Base-by-base conservation (phyloP, 2,888 invertebrate genomes). In the Panzeria rudis region DNA sequence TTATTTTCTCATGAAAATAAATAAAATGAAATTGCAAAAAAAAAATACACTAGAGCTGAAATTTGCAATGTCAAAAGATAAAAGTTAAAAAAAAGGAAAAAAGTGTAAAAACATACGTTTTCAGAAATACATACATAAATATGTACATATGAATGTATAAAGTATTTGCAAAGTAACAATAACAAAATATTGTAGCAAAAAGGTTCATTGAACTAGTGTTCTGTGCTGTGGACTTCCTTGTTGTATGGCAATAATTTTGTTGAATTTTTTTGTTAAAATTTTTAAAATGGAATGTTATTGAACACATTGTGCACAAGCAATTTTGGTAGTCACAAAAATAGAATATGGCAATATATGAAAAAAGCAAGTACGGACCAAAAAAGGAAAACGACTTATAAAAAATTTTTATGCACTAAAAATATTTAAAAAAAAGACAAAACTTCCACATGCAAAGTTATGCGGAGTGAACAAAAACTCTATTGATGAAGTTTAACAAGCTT, bases 121-220 rank as follows among this genome's bases (percentile, higher is more conserved):
- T 3, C 4, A 15, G 1, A 15, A 38, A 3, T 15, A n/a, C 44
- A 44, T 4, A 44, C 44, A 44, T 15, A 44, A 15, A 44, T 15
- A n/a, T 6, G 6, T 5, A 44, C 13, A 15, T 13, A 38, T 25
- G 2, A 15, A 62, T 7, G n/a, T 20, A n/a, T 13, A 32, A 15
- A 66, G 29, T 7, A 59, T 41, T 72, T 44, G n/a, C 29, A 25
- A 38, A 23, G 35, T 25, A 80, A 38, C n/a, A 6, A 35, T 20
- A 61, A 73, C 54, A 68, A 23, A 71, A 54, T n/a, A n/a, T 6
- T 11, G 4, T 32, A 35, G 5, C 1, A 29, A 50, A 38, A 61
- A 56, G 69, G 83, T 75, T 79, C 75, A 75, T 75, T 73, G 83
- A 69, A 79, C 79, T 56, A 7, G 29, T 75, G 59, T 75, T n/a